These are phyloP conservation scores for Cercopithecus mona DNA, from an alignment of 2,113 vertebrate species.

Conservation along the genomic window DNA sequence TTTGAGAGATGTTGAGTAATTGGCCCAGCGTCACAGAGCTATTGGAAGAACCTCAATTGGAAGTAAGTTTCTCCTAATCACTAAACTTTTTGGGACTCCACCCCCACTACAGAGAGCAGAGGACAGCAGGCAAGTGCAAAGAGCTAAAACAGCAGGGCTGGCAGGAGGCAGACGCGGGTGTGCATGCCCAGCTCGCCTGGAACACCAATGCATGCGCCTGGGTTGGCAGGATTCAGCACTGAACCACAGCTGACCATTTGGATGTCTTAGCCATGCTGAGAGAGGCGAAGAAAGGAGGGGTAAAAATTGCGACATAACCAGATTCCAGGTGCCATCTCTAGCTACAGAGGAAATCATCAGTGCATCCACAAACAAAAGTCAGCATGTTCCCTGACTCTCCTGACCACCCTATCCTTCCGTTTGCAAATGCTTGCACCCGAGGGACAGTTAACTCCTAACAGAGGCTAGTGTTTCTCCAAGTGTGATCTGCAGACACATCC, in stretches of 20 bases:
- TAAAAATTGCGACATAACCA: background rate
- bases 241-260: background rate
- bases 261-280: background rate
- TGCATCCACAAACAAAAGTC: background rate
- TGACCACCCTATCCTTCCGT: background rate
- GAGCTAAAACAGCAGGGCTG: accelerated
- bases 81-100: accelerated
- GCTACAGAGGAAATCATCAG: background rate
- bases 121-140: background rate
- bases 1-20: background rate
- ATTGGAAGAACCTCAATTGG: background rate
- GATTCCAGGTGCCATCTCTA: background rate
- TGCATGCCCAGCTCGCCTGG: accelerated
- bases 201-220: accelerated
- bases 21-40: background rate
- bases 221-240: accelerated
- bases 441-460: background rate
- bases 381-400: background rate
- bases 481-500: background rate
- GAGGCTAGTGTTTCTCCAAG: background rate
- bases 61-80: background rate
- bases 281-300: background rate
- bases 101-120: accelerated
- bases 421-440: background rate
- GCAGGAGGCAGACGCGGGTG: background rate